Conservation (phyloP, 2,797 vertebrate species). For the Clarias fuscus region DNA sequence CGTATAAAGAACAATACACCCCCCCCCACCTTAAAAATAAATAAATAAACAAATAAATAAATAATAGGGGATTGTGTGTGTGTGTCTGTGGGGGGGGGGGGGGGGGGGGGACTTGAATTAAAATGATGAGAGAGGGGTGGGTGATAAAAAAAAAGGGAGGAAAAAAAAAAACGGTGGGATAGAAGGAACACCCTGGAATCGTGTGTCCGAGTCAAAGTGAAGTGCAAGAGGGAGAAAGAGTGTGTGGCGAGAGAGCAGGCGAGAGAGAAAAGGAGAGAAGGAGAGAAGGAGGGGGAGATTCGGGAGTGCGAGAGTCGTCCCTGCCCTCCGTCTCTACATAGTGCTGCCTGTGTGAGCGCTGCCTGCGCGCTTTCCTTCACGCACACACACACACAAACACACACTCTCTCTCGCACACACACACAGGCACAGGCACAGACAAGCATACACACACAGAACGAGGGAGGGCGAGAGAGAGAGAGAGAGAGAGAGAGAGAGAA, state of each 20-base stretch:
- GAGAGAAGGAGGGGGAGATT: constrained; percentile 65
- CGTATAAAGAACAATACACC: constrained; percentile 65
- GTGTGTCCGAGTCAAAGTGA: constrained; percentile 76
- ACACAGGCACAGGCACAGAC: constrained; percentile 53
- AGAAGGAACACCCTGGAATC: constrained; percentile 75
- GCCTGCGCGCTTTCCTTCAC: constrained; percentile 59
- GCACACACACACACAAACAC: constrained; percentile 59
- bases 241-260: constrained; percentile 36
- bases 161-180: constrained; percentile 50
- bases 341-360: constrained; percentile 73
- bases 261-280: constrained; percentile 55
- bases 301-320: constrained; percentile 78
- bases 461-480: constrained; percentile 69
- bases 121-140: constrained; percentile 48
- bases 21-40: constrained; percentile 17
- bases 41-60: constrained; percentile 61
- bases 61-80: too few species aligned
- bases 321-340: constrained; percentile 83
- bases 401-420: constrained; percentile 66
- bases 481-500: constrained; percentile 76
- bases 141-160: constrained; percentile 23
- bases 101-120: constrained; percentile 71
- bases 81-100: background rate
- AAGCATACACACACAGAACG: constrained; percentile 69
- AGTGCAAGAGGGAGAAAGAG: constrained; percentile 57